Evolutionary conservation across 2,113 vertebrate species (phyloP).

Genomic region (Urocynchramus pylzowi): DNA sequence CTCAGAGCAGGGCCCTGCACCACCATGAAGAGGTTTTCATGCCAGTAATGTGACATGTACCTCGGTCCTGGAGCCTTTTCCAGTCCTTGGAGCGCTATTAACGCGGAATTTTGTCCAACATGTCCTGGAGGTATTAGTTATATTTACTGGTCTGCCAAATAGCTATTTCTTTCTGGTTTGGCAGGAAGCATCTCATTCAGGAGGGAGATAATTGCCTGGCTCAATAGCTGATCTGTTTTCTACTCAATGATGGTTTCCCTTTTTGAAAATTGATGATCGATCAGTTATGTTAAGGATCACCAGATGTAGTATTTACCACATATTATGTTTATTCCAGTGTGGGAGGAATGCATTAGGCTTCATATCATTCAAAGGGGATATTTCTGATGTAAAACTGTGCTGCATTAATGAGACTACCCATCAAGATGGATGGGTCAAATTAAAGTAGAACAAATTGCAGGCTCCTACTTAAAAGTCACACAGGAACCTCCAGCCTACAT

Average conservation of each 20-base stretch:
- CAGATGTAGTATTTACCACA: conserved; percentile 23
- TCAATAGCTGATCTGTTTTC: conserved; percentile 45
- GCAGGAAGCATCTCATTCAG: conserved; percentile 16
- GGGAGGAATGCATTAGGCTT: conserved; percentile 25
- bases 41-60: not conserved
- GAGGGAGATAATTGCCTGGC: conserved; percentile 28
- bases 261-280: conserved; percentile 22
- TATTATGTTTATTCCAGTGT: conserved; percentile 5
- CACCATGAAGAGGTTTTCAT: not conserved
- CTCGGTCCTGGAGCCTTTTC: not conserved
- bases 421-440: conserved; percentile 29
- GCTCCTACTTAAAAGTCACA: conserved; percentile 13
- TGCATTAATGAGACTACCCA: conserved; percentile 29
- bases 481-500: not conserved
- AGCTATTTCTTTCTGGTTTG: conserved; percentile 38
- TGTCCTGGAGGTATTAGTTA: conserved; percentile 9
- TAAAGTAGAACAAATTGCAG: conserved; percentile 43
- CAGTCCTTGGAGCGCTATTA: not conserved
- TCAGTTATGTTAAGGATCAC: conserved; percentile 36
- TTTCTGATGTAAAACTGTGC: not conserved
- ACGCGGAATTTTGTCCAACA: not conserved
- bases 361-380: not conserved
- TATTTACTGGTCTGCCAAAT: conserved; percentile 18
- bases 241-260: not conserved
- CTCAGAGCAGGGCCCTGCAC: not conserved